Conservation (phyloP, 2,888 invertebrate genomes). For the Nephrocerus scutellatus region DNA sequence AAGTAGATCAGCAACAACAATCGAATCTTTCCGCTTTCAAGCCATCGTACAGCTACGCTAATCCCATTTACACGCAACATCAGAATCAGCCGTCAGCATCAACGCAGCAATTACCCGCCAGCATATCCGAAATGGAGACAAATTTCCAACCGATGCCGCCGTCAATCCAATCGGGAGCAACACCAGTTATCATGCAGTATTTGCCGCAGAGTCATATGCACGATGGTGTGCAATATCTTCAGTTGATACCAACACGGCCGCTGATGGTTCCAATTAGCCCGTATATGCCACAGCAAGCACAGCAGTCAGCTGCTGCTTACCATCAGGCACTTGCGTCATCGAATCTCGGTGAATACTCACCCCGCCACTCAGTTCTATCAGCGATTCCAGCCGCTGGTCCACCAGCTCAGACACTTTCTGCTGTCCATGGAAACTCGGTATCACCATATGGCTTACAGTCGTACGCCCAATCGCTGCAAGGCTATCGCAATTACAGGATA, state of each 20-base stretch:
- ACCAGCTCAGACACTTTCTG: constrained; percentile 20
- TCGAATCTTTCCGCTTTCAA: constrained; percentile 24
- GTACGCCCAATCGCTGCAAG: constrained; percentile 26
- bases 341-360: constrained; percentile 8
- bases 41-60: constrained; percentile 38
- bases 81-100: constrained; percentile 13
- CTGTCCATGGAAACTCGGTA: constrained; percentile 13
- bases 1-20: constrained; percentile 4
- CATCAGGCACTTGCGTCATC: constrained; percentile 7
- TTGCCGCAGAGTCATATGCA: constrained; percentile 33
- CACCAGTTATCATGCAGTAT: constrained; percentile 45
- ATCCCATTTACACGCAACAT: no score
- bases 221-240: constrained; percentile 42
- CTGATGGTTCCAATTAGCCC: constrained; percentile 44
- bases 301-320: constrained; percentile 1
- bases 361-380: constrained; percentile 11
- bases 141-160: constrained; percentile 39
- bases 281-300: constrained; percentile 26
- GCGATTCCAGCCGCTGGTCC: constrained; percentile 16
- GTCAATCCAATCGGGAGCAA: constrained; percentile 24
- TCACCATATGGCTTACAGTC: constrained; percentile 32
- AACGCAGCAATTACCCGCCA: no score
- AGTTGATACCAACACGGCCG: constrained; percentile 44
- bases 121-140: constrained; percentile 41
- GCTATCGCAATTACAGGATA: constrained; percentile 36